These are phyloP conservation scores for Parascotia fuliginaria DNA, from an alignment of 2,888 invertebrate genomes.

Conservation along the genomic window DNA sequence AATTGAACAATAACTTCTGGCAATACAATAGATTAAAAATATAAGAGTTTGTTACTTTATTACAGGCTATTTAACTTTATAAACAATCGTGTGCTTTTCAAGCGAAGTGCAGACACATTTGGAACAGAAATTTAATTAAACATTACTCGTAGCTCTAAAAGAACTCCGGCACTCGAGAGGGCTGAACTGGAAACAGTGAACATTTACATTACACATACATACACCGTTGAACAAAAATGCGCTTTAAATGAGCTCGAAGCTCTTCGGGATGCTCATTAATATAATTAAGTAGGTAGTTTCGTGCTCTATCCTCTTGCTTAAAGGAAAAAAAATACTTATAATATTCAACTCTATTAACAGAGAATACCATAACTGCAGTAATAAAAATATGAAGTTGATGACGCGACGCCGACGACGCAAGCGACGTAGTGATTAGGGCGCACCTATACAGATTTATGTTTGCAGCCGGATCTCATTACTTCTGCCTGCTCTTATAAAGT, in stretches of 20 bases:
- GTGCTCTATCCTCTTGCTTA: conserved; percentile 37
- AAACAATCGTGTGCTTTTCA: conserved; percentile 14
- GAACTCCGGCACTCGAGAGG: conserved; percentile 25
- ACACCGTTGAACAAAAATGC: conserved; percentile 42
- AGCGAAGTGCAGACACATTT: conserved; percentile 28
- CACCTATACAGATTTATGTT: conserved; percentile 13
- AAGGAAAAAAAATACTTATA: conserved; percentile 31
- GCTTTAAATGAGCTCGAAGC: conserved; percentile 44
- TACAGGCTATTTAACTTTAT: neutral
- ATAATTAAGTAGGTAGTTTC: conserved; percentile 54
- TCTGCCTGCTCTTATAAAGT: neutral
- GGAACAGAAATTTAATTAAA: conserved; percentile 50
- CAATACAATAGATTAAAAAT: neutral
- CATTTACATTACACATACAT: conserved; percentile 31
- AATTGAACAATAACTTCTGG: neutral
- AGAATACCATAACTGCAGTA: conserved; percentile 20
- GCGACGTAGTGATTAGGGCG: conserved; percentile 15
- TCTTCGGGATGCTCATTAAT: conserved; percentile 51
- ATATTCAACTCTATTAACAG: conserved; percentile 28
- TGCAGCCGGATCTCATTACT: conserved; percentile 3
- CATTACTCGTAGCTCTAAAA: conserved; percentile 30
- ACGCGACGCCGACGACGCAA: too few relatives aligned
- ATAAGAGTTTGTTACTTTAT: neutral
- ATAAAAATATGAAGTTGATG: conserved; percentile 39
- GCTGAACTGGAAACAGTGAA: conserved; percentile 26